Percentiles rank a stretch among this genome's conserved stretches.
Conservation (phyloP, 2,113 vertebrate species). For the Heptranchias perlo region DNA sequence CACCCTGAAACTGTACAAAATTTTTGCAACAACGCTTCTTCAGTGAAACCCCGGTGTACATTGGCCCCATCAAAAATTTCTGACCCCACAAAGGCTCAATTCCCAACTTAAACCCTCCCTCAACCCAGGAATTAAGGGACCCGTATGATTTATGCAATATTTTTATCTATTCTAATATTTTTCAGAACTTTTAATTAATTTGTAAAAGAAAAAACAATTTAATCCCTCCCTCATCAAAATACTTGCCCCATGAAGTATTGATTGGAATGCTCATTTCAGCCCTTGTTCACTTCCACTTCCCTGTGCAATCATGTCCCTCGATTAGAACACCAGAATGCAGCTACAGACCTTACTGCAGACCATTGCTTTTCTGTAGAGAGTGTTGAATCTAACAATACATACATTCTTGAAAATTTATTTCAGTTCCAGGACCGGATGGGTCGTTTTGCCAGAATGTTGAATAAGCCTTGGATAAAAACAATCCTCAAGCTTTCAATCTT, state of each 20-base stretch:
- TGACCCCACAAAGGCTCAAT: not conserved
- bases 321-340: not conserved
- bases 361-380: not conserved
- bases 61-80: not conserved
- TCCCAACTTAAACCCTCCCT: not conserved
- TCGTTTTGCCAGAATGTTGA: not conserved
- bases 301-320: not conserved
- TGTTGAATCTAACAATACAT: not conserved
- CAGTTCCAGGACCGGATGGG: not conserved
- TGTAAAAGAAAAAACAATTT: not conserved
- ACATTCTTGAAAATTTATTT: constrained; percentile 18
- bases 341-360: not conserved
- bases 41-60: not conserved
- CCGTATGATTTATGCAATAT: not conserved
- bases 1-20: not conserved
- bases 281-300: not conserved
- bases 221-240: not conserved
- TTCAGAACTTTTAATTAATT: not conserved
- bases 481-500: constrained; percentile 27
- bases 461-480: not conserved
- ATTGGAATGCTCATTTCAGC: not conserved
- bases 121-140: not conserved
- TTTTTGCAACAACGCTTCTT: not conserved
- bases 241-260: not conserved
- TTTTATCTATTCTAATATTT: not conserved